Evolutionary conservation across 2,113 vertebrate genomes (phyloP), one percentile per base, ranked within the genome.

Genomic region (Leucosticte australis): DNA sequence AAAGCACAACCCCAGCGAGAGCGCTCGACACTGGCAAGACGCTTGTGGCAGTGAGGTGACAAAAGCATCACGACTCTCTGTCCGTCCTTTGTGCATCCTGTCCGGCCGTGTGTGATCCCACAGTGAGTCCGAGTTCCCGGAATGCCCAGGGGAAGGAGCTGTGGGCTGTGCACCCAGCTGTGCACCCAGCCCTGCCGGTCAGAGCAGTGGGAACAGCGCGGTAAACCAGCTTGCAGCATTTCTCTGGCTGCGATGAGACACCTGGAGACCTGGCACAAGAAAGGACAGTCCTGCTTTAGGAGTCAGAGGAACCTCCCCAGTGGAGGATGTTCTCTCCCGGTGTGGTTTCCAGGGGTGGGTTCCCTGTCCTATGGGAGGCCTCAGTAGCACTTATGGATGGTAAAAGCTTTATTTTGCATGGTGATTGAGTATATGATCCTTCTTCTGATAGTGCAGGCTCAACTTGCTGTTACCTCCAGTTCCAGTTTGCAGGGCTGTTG

Each of bases 1-100:
- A 44, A 12, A 47, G 47, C 15, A 0, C 24, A 6, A 1, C 27
- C 1, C 1, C 13, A 4, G 10, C 1, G 3, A 60, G 31, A 60
- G 28, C 62, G 39, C 41, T 33, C 2, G 2, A 0, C 9, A 0
- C 42, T 56, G 7, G n/a, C 23, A 2, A 24, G 71, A 44, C 7
- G n/a, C 28, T 75, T 15, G 42, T 21, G 8, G 9, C 37, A 7
- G 20, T 2, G 13, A 53, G 73, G 41, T 28, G 47, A 50, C 60
- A 33, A 15, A 18, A 30, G 41, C 24, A 26, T 50, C 15, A 0
- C 42, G 3, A 0, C 16, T 83, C 73, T 0, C 4, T 5, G 4
- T 12, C 49, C 15, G 3, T 50, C 13, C 28, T 53, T 27, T 9
- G 41, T 7, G 6, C 18, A 0, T 11, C 11, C 42, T 20, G 44